A percentile compares a stretch with the other conserved stretches of the same genome.
These are phyloP conservation scores for Euzetes globulus DNA, from an alignment of 2,888 invertebrate genomes.

Conservation along the genomic window DNA sequence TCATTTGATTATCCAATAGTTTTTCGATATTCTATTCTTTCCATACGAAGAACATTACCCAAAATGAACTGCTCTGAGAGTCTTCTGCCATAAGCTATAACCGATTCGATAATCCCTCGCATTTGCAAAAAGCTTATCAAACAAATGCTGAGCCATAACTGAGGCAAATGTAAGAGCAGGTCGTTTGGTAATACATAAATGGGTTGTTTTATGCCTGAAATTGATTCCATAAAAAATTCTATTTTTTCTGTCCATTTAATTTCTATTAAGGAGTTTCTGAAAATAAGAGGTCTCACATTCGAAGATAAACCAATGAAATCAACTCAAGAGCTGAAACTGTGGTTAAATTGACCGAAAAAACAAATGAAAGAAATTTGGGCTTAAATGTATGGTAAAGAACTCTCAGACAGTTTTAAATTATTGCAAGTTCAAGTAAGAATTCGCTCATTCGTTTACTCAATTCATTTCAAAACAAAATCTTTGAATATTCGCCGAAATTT, in stretches of 20 bases:
- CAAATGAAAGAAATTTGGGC: background rate
- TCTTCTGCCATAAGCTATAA: background rate
- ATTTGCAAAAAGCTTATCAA: background rate
- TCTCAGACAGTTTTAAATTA: background rate
- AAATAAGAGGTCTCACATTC: background rate
- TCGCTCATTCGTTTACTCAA: background rate
- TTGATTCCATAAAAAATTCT: no score
- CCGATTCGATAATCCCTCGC: background rate
- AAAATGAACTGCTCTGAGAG: background rate
- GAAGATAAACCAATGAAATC: background rate
- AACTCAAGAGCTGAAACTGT: background rate
- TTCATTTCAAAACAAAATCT: background rate
- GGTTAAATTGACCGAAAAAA: conserved; percentile 18
- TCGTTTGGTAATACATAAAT: background rate
- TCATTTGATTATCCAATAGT: background rate
- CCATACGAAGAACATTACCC: background rate
- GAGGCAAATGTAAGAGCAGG: background rate
- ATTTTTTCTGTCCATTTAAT: no score
- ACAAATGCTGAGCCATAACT: background rate
- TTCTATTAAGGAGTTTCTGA: no score
- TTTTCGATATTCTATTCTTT: background rate
- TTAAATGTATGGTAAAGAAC: background rate
- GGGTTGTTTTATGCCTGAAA: no score
- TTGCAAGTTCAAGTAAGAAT: background rate
- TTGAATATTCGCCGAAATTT: background rate